Base-by-base conservation (phyloP, 1,140 invertebrate genomes). In the Brachionus paranguensis region DNA sequence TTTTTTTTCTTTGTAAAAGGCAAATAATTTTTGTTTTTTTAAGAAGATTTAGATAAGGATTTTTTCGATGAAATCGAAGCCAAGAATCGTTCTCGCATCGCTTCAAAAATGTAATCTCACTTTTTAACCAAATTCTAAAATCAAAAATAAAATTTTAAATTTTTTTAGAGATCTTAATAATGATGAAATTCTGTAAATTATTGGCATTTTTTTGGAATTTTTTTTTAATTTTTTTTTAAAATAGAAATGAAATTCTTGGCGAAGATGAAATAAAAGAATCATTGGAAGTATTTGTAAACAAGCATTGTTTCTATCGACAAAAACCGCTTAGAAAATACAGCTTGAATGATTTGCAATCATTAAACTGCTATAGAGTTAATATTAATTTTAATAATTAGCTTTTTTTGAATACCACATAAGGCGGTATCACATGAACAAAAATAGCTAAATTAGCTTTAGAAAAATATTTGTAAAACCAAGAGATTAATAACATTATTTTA, bases 31-130 rank as follows among this genome's bases (percentile, higher is more conserved):
- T 43, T 72, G 12, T 72, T 43, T 43, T 70, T 70, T 20, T n/a
- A 72, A 72, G 68, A 72, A 72, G 68, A 72, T 41, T 72, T 72
- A 72, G 68, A 72, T 72, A 72, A 43, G 33, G 68, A 72, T 41
- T 43, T 72, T n/a, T 72, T 43, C 43, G 68, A 72, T 72, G 68
- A 72, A 41, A 72, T 43, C n/a, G 68, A 68, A 29, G 27, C 20
- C 17, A 17, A 72, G 20, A 72, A 72, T 72, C 33, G n/a, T n/a
- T 43, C 37, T n/a, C 68, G 68, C 17, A 41, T 72, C 33, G n/a
- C 14, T 72, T 72, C 68, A 72, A 72, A 72, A 72, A 72, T 72
- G 68, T 72, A 72, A 43, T 37, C 37, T 72, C 43, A 43, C 10
- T 20, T 43, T 72, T 12, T 33, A 33, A 68, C 17, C 8, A 27